phyloP scores from a whole-genome alignment of 1,140 invertebrate species.

The Drosophila oshimai region DNA sequence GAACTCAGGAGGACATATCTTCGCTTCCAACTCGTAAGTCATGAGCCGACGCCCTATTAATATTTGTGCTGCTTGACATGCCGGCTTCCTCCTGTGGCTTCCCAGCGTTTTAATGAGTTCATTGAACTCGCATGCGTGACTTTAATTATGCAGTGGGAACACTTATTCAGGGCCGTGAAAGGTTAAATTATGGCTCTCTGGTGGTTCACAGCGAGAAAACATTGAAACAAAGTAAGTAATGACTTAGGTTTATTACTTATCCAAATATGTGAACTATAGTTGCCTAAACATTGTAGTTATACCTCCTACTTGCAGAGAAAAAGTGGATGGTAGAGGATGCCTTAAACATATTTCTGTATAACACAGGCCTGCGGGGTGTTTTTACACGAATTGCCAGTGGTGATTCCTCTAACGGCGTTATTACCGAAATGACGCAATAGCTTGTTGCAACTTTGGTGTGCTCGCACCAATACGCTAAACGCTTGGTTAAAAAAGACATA shows the following conservation, averaged over 20 bases:
- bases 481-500: too few relatives aligned
- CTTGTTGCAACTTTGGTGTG: too few relatives aligned
- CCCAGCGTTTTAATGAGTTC: slow-evolving; percentile 60
- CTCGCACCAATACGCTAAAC: too few relatives aligned
- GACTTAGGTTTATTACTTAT: not conserved
- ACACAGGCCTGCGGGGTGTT: too few relatives aligned
- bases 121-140: slow-evolving; percentile 61
- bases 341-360: too few relatives aligned
- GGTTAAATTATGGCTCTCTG: slow-evolving; percentile 1
- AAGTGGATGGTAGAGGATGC: too few relatives aligned
- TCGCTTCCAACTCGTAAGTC: slow-evolving; percentile 6
- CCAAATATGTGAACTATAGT: not conserved
- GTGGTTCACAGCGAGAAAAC: not conserved
- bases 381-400: too few relatives aligned
- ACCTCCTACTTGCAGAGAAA: too few relatives aligned
- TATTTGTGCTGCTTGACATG: slow-evolving; percentile 30
- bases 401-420: too few relatives aligned
- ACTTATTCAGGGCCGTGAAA: slow-evolving; percentile 1
- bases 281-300: too few relatives aligned
- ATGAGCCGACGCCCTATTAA: slow-evolving; percentile 56
- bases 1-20: not conserved
- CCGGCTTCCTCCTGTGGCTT: slow-evolving; percentile 28
- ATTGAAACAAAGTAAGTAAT: not conserved
- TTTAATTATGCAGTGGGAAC: slow-evolving; percentile 32
- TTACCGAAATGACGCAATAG: too few relatives aligned